Base-by-base conservation (phyloP, 2,888 invertebrate species). In the Malacosoma neustria region DNA sequence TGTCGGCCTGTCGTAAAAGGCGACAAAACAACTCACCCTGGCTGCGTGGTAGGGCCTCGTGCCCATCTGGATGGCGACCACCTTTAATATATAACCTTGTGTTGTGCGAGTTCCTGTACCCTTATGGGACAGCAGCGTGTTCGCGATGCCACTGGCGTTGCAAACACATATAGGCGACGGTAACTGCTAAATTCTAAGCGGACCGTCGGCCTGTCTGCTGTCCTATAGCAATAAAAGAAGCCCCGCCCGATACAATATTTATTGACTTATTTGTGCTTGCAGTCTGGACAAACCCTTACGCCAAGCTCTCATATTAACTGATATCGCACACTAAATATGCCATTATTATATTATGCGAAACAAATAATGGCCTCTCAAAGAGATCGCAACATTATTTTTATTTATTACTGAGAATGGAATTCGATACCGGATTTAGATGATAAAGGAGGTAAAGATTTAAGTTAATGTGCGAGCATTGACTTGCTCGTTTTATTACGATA, bases 251-350 rank as follows among this genome's bases (percentile, higher is more conserved):
- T n/a, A n/a, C n/a, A n/a, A n/a, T n/a, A n/a, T n/a, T n/a, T n/a
- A n/a, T n/a, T n/a, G n/a, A n/a, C n/a, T n/a, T n/a, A n/a, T n/a
- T n/a, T n/a, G n/a, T n/a, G n/a, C n/a, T n/a, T n/a, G n/a, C n/a
- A n/a, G n/a, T 11, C 31, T 31, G 12, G 5, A 31, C 31, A 5
- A 3, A 22, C 6, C 22, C 48, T 77, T 82, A 84, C 80, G 73
- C 75, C 74, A 68, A 70, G 75, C 79, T 69, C 73, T 74, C 72
- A 72, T 75, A 82, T 81, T 82, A 82, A 79, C 76, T 74, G 80
- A 81, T 84, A 82, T 79, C 75, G 72, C 60, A 64, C 77, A 76
- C 81, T 82, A 84, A 84, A 82, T 82, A 81, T 84, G 80, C 79
- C 76, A 82, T 84, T 80, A 80, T 76, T 79, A 75, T 76, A 22